Percentiles rank a stretch among this genome's conserved stretches.
Conservation (phyloP, 2,888 invertebrate genomes). For the Yponomeuta malinellus region DNA sequence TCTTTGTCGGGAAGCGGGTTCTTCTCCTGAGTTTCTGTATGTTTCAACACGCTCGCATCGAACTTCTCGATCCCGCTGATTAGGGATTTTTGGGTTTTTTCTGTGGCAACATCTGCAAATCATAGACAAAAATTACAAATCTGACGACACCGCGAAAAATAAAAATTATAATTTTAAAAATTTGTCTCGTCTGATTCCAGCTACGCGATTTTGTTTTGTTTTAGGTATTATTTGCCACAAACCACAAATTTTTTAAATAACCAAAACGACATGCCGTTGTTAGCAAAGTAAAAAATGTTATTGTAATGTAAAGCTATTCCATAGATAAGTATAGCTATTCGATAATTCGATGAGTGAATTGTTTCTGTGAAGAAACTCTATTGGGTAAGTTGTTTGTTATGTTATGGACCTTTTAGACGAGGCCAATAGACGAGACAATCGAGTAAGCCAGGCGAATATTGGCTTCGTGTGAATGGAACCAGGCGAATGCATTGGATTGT, state of each 20-base stretch:
- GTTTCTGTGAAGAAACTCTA: not conserved
- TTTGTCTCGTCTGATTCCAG: not conserved
- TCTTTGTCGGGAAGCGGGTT: conserved; percentile 95
- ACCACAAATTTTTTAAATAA: not conserved
- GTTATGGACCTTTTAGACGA: too few relatives aligned
- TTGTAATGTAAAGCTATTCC: not conserved
- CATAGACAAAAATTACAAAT: conserved; percentile 28
- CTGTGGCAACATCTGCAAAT: conserved; percentile 87
- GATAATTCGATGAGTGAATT: not conserved
- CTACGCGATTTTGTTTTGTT: not conserved
- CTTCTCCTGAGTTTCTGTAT: conserved; percentile 94
- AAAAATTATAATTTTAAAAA: not conserved
- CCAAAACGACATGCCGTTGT: not conserved
- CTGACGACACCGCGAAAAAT: not conserved
- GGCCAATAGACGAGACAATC: too few relatives aligned
- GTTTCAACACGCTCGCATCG: conserved; percentile 88
- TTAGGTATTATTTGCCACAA: not conserved
- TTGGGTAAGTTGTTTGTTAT: not conserved
- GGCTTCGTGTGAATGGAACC: too few relatives aligned
- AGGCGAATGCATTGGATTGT: too few relatives aligned
- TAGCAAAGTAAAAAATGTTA: not conserved
- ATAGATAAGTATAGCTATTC: not conserved
- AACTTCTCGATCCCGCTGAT: conserved; percentile 92
- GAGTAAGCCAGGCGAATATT: too few relatives aligned
- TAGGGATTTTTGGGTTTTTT: conserved; percentile 89